Percentiles rank a stretch among this genome's conserved stretches.
These are phyloP conservation scores for Fringilla coelebs DNA, from an alignment of 2,797 vertebrate species.

Conservation along the genomic window DNA sequence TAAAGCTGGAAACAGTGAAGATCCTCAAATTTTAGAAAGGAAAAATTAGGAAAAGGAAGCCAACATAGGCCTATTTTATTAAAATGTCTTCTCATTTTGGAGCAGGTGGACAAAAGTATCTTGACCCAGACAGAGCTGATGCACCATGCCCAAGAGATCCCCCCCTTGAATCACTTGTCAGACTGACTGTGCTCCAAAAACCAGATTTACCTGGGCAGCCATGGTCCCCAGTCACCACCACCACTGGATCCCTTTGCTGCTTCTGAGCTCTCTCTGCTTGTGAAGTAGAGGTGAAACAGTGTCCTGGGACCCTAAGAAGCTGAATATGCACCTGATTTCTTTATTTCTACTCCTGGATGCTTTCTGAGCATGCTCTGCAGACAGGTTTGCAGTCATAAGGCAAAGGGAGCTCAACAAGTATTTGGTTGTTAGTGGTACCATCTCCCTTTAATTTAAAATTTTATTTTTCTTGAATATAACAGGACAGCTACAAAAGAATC, in stretches of 20 bases:
- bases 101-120: accelerated
- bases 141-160: not conserved
- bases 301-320: not conserved
- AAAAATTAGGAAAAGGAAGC: not conserved
- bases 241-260: not conserved
- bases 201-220: not conserved
- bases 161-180: not conserved
- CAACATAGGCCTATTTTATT: not conserved
- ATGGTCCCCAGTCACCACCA: not conserved
- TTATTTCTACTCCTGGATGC: not conserved
- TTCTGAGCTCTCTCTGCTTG: not conserved
- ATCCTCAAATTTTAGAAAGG: not conserved
- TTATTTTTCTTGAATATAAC: not conserved
- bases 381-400: not conserved
- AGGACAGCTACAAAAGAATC: not conserved
- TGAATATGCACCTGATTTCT: not conserved
- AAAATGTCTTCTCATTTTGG: not conserved
- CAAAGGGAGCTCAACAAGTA: not conserved
- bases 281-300: not conserved
- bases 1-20: not conserved
- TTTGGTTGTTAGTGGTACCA: not conserved
- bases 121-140: not conserved
- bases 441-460: not conserved
- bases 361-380: not conserved
- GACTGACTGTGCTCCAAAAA: not conserved